phyloP scores from a whole-genome alignment of 2,113 vertebrate genomes.

The Pelusios castaneus region DNA sequence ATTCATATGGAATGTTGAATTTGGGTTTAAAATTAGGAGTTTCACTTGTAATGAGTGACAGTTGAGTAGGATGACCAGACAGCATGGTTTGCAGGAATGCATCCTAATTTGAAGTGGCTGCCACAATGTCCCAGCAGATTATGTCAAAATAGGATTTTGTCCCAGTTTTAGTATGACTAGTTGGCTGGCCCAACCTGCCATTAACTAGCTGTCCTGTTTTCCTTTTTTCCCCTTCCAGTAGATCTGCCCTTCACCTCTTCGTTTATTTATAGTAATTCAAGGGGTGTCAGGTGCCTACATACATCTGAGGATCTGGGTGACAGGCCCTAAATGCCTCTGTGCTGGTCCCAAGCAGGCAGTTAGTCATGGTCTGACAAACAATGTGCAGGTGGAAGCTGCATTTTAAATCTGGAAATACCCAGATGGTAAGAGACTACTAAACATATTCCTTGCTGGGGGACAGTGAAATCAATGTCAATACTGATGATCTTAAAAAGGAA shows the following conservation, averaged over 20 bases:
- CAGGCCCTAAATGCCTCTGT: background rate
- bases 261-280: background rate
- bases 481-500: background rate
- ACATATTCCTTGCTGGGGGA: too few species aligned
- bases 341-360: background rate
- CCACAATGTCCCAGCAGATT: background rate
- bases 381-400: background rate
- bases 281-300: background rate
- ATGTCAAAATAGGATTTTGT: constrained; percentile 1
- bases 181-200: background rate
- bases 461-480: background rate
- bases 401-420: background rate
- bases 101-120: background rate
- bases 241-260: background rate
- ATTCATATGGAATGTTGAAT: background rate
- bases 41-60: background rate
- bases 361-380: background rate
- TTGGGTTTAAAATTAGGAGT: background rate
- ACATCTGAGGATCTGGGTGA: background rate
- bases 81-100: background rate
- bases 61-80: background rate
- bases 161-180: background rate
- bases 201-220: background rate
- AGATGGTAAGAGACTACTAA: background rate
- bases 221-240: background rate